Percentiles rank a stretch among this genome's conserved stretches.
These are phyloP conservation scores for Brachionus rubens DNA, from an alignment of 1,140 invertebrate genomes.

Conservation along the genomic window DNA sequence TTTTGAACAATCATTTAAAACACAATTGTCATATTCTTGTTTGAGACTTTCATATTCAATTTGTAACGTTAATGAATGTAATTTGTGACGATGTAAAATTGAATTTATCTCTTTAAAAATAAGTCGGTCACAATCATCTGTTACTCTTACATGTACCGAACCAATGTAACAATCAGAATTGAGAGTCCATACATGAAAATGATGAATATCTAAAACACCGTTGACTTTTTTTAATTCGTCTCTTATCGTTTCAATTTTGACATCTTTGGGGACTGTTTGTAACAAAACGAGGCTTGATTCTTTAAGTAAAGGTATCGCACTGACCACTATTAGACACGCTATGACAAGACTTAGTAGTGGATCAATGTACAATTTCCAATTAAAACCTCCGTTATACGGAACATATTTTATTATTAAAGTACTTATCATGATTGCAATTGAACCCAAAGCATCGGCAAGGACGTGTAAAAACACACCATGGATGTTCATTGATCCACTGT, in stretches of 20 bases:
- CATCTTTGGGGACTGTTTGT: conserved; percentile 65
- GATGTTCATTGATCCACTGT: neutral
- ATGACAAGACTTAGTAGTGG: conserved; percentile 61
- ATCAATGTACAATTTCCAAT: conserved; percentile 44
- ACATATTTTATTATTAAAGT: conserved; percentile 83
- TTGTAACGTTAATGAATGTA: too few relatives aligned
- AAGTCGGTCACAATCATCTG: too few relatives aligned
- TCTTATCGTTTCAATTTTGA: conserved; percentile 60
- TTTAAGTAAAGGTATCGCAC: conserved; percentile 62
- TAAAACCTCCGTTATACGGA: conserved; percentile 72
- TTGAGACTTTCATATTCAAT: too few relatives aligned
- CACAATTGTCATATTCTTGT: too few relatives aligned
- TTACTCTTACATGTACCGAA: too few relatives aligned
- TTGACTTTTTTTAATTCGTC: conserved; percentile 58
- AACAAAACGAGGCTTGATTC: conserved; percentile 64
- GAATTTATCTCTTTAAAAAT: too few relatives aligned
- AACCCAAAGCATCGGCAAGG: conserved; percentile 86
- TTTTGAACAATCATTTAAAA: too few relatives aligned
- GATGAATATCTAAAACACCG: conserved; percentile 62
- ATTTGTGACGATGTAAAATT: too few relatives aligned
- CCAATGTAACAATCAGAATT: too few relatives aligned
- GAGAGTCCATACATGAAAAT: conserved; percentile 65
- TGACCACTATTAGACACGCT: conserved; percentile 62
- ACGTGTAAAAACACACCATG: conserved; percentile 86
- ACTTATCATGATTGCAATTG: conserved; percentile 85